phyloP scores from a whole-genome alignment of 2,797 vertebrate genomes.

The Sus cebifrons region DNA sequence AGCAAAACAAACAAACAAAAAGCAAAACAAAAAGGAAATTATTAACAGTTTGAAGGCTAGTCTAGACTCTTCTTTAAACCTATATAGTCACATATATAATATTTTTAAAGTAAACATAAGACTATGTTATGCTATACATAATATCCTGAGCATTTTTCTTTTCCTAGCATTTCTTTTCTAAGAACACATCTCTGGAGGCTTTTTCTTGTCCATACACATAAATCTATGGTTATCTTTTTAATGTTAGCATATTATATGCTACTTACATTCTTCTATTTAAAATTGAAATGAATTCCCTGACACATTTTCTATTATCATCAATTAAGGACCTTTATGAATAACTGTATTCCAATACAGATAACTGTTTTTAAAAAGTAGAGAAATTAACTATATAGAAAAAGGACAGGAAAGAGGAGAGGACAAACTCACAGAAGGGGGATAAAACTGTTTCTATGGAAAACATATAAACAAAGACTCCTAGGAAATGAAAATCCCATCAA shows the following conservation, averaged over 20 bases:
- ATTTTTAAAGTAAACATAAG: neutral
- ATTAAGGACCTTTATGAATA: slow-evolving; percentile 40
- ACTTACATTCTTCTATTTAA: slow-evolving; percentile 49
- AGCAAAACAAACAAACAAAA: no score
- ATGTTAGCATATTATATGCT: neutral
- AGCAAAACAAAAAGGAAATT: neutral
- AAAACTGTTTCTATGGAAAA: slow-evolving; percentile 32
- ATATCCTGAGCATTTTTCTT: neutral
- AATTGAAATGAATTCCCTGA: slow-evolving; percentile 1
- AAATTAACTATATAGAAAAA: neutral
- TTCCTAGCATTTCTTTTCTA: neutral
- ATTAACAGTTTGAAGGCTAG: neutral
- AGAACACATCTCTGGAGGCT: slow-evolving; percentile 5
- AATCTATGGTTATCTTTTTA: neutral
- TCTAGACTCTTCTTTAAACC: neutral
- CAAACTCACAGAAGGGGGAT: neutral
- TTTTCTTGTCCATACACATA: neutral
- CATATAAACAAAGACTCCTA: neutral
- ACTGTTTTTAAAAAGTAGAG: neutral
- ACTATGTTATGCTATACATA: neutral
- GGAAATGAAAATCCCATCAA: slow-evolving; percentile 15
- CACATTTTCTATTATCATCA: neutral
- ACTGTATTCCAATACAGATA: no score
- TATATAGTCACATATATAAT: neutral
- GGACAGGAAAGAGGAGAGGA: neutral